Base-by-base conservation (phyloP, 2,113 vertebrate genomes). In the Megaceryle maxima region DNA sequence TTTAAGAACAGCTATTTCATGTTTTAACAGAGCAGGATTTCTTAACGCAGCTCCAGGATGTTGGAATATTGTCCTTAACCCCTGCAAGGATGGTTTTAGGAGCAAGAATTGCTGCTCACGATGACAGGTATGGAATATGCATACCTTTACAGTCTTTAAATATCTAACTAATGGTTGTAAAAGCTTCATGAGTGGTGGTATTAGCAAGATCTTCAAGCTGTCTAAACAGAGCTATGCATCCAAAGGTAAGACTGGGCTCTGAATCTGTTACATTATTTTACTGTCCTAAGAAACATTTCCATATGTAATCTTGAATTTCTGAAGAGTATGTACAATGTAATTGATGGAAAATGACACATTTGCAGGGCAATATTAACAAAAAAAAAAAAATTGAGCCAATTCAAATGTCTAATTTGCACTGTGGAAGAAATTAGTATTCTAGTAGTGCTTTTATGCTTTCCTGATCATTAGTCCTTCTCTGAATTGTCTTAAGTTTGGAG, bases 31-130 rank as follows among this genome's bases (percentile, higher is more conserved):
- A 99, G 77, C 99, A 99, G 98, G 98, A 99, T 97, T 99, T 99
- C 96, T 97, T 99, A 93, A 99, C 98, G 78, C 98, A 99, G 96
- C 98, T 99, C 6, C 98, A 99, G 92, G 99, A 99, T 94, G 98
- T 99, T 93, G 98, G 99, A 92, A 98, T 99, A 96, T 97, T 99
- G 77, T 99, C 99, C 70, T 98, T 99, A 97, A 99, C 99, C 17
- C 99, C 99, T 39, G 99, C 99, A 76, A 98, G 99, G 96, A 98
- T 99, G 96, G 99, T 99, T 88, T 99, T 99, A 94, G 99, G 99
- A 90, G 98, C 98, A 96, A 99, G 99, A 97, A 99, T 99, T 94
- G 98, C 98, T n/a, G 98, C 99, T 64, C 99, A 99, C 43, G 99
- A 99, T 26, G 99, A 99, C 98, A 99, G 99, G 99, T 99, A 97